Base-by-base conservation (phyloP, 2,888 invertebrate species). In the Clepsis dumicolana region DNA sequence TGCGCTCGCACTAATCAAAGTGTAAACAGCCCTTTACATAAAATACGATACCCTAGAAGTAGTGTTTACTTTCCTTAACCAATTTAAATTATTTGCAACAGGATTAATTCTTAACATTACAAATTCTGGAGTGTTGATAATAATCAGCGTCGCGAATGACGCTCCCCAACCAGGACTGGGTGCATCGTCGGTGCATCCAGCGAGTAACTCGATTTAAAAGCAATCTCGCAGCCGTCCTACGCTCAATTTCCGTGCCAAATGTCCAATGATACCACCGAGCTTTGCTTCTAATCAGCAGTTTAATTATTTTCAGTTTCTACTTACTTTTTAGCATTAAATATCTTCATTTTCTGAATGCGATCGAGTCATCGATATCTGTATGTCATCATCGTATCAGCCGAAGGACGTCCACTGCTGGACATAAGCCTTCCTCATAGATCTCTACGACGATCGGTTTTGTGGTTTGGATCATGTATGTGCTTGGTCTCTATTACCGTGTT, bases 161-260 rank as follows among this genome's bases (percentile, higher is more conserved):
- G 62, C 48, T 44, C 63, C 41, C 68, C 54, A 69, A 14, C 32
- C 16, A 50, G 48, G 21, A 48, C 21, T 44, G 71, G 71, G 70
- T 73, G 73, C 79, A 74, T 63, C 72, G 70, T 61, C 68, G 71
- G 72, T 77, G 79, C 79, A 79, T 72, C 74, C 71, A 75, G 83
- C 86, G 83, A 80, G 76, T 89, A 91, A 91, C 82, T 79, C 80
- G 86, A 91, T 92, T 91, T 90, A 90, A 90, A 90, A 89, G 86
- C 91, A 90, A 92, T 92, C 89, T 89, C 87, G 80, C 64, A 78
- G 78, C 75, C 78, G 35, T 76, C 78, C 82, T 81, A 79, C 85
- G 88, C 85, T 86, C 87, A 89, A 91, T 91, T 91, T 91, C 90
- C 90, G 84, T 75, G 75, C 76, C 79, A 77, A 87, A 88, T 84